Evolutionary conservation across 2,888 invertebrate genomes (phyloP).

Genomic region (Sclerodermus sp.): DNA sequence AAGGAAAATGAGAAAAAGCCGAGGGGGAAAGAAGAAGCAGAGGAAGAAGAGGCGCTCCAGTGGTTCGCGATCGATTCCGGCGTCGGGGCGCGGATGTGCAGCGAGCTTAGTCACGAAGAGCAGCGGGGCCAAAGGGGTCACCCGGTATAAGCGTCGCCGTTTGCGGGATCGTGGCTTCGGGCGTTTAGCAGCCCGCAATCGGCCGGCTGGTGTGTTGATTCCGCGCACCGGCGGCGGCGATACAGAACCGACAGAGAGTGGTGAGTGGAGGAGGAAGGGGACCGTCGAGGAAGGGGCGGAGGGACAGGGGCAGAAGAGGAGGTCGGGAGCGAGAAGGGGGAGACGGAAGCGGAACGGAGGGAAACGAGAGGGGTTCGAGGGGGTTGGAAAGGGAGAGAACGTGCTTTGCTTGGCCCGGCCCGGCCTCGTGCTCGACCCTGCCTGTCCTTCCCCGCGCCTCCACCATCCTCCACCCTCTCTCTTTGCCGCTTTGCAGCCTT

Average conservation of each 20-base stretch:
- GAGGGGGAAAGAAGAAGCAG: neutral
- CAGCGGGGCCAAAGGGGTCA: slow-evolving; percentile 29
- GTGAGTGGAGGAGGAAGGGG: slow-evolving; percentile 6
- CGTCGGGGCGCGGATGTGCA: slow-evolving; percentile 11
- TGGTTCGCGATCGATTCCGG: slow-evolving; percentile 18
- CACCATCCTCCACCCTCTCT: slow-evolving; percentile 14
- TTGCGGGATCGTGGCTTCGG: slow-evolving; percentile 48
- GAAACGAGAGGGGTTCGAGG: neutral
- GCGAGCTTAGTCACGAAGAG: slow-evolving; percentile 20
- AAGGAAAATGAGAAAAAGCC: neutral
- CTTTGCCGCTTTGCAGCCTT: slow-evolving; percentile 13
- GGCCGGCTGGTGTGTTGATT: slow-evolving; percentile 48
- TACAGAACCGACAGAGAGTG: slow-evolving; percentile 24
- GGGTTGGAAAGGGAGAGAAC: slow-evolving; percentile 1
- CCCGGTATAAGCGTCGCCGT: slow-evolving; percentile 45
- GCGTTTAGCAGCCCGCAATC: slow-evolving; percentile 51
- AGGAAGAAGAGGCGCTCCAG: slow-evolving; percentile 1
- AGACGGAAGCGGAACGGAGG: neutral
- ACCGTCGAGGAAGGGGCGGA: slow-evolving; percentile 15
- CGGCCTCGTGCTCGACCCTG: slow-evolving; percentile 28
- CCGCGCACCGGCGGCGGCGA: slow-evolving; percentile 23
- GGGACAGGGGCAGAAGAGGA: slow-evolving; percentile 2
- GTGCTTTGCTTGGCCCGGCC: slow-evolving; percentile 8
- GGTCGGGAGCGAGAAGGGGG: neutral
- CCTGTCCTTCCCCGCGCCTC: slow-evolving; percentile 26